Evolutionary conservation across 2,113 vertebrate species (phyloP).

Genomic region (Benitochromis conjunctus): DNA sequence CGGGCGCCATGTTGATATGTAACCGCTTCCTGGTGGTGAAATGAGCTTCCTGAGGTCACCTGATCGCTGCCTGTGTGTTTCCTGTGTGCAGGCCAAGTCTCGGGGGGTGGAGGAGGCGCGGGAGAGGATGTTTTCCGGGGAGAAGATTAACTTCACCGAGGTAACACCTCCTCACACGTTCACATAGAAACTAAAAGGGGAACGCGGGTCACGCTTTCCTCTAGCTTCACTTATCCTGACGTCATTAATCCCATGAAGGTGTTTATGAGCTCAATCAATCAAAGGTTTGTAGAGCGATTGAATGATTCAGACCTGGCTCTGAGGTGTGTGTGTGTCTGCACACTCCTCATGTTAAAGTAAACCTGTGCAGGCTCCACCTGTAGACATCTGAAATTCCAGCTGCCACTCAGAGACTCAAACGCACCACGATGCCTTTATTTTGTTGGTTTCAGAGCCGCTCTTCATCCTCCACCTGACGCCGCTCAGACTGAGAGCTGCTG

Average conservation of each 20-base stretch:
- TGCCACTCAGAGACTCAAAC: neutral
- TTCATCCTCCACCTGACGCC: neutral
- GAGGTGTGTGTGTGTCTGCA: neutral
- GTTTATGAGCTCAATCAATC: neutral
- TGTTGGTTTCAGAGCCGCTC: neutral
- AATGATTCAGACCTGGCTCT: neutral
- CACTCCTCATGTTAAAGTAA: neutral
- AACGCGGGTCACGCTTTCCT: neutral
- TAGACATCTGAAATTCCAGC: neutral
- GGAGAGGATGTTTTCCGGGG: constrained; percentile 87
- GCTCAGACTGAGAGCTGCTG: neutral
- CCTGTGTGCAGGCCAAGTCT: constrained; percentile 81
- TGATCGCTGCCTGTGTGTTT: neutral
- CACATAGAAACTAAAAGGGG: neutral
- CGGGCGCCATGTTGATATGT: neutral
- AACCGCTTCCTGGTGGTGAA: neutral
- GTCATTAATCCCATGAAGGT: neutral
- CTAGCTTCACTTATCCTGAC: neutral
- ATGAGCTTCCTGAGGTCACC: neutral
- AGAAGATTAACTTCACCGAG: constrained; percentile 98
- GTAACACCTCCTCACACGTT: constrained; percentile 53
- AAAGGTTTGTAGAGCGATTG: neutral
- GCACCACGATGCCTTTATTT: neutral
- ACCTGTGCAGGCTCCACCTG: neutral
- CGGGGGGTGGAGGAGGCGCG: constrained; percentile 86